phyloP scores from a whole-genome alignment of 2,797 vertebrate species.

The Clamator glandarius region DNA sequence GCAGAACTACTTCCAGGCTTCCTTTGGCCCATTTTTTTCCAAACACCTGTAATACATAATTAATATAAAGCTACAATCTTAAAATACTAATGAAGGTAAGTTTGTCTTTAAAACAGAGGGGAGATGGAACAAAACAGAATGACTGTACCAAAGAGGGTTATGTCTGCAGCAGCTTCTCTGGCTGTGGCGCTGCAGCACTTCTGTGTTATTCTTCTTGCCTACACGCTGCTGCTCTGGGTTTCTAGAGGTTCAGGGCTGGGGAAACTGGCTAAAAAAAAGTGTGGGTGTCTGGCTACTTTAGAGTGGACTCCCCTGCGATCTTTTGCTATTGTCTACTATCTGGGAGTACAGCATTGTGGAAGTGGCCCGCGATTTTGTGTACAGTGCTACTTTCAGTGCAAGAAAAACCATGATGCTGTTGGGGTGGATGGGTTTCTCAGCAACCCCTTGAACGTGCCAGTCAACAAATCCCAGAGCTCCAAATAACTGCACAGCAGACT shows the following conservation, averaged over 20 bases:
- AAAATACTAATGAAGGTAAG: not conserved
- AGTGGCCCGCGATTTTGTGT: fast-evolving
- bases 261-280: not conserved
- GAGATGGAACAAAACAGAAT: not conserved
- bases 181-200: not conserved
- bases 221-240: fast-evolving
- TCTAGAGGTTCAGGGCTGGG: fast-evolving
- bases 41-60: not conserved
- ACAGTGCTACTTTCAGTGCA: not conserved
- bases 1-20: not conserved
- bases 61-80: not conserved
- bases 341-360: not conserved
- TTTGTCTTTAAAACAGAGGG: not conserved
- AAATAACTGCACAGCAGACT: not conserved
- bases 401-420: fast-evolving
- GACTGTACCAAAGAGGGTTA: fast-evolving
- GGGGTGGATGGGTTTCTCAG: not conserved
- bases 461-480: not conserved
- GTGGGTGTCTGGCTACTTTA: fast-evolving
- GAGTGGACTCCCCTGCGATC: not conserved
- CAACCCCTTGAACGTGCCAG: not conserved
- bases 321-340: not conserved
- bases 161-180: not conserved
- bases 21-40: not conserved
- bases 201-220: not conserved